Evolutionary conservation across 1,140 invertebrate species (phyloP).

Genomic region (Drosophila nebulosa): DNA sequence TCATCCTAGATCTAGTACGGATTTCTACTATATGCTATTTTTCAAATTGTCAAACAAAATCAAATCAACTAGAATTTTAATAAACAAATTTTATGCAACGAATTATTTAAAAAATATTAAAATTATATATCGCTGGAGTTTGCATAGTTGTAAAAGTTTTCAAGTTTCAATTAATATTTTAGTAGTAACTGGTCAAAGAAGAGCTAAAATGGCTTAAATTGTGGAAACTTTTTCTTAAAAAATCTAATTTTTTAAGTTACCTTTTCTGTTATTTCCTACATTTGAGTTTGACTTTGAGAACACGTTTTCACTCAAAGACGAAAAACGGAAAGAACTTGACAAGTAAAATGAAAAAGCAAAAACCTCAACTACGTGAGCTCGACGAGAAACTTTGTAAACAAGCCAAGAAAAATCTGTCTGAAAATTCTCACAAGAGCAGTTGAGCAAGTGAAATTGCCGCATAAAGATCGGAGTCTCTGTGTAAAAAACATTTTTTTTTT

Average conservation of each 20-base stretch:
- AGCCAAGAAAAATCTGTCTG: slow-evolving; percentile 56
- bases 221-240: no score
- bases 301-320: slow-evolving; percentile 55
- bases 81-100: slow-evolving; percentile 67
- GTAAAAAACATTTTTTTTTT: neutral
- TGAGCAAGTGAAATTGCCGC: neutral
- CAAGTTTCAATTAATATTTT: no score
- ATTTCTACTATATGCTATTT: slow-evolving; percentile 51
- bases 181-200: no score
- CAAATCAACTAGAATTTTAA: slow-evolving; percentile 60
- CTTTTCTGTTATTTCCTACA: slow-evolving; percentile 38
- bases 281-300: slow-evolving; percentile 29
- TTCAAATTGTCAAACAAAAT: slow-evolving; percentile 45
- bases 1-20: slow-evolving; percentile 52
- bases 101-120: neutral
- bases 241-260: neutral
- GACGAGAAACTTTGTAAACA: slow-evolving; percentile 40
- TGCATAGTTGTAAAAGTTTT: no score
- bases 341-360: slow-evolving; percentile 41
- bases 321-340: slow-evolving; percentile 16
- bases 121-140: neutral
- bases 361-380: slow-evolving; percentile 54
- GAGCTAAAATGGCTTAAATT: no score
- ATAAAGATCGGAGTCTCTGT: slow-evolving; percentile 41
- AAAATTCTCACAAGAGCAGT: neutral